These are phyloP conservation scores for Tupaia chinensis DNA, from an alignment of 2,113 vertebrate genomes.

Conservation along the genomic window DNA sequence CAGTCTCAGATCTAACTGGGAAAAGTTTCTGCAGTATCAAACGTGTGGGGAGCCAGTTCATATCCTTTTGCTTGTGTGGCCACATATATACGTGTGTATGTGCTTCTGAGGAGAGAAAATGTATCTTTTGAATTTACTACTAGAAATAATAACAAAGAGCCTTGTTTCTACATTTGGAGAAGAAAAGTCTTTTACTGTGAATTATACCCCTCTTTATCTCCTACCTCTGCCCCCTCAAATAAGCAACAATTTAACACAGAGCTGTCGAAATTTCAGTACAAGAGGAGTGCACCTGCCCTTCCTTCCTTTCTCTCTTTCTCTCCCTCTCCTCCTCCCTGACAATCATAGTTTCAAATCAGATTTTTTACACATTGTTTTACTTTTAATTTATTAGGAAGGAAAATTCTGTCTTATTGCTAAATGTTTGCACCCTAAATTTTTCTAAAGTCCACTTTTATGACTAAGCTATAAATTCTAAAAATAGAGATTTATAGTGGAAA, in stretches of 20 bases:
- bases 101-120: background rate
- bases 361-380: slow-evolving; percentile 34
- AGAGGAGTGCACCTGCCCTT: background rate
- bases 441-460: slow-evolving; percentile 64
- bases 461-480: slow-evolving; percentile 68
- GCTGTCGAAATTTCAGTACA: background rate
- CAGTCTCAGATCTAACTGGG: background rate
- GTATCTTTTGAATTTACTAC: slow-evolving; percentile 3
- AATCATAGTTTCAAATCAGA: slow-evolving; percentile 18
- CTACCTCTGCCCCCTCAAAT: background rate
- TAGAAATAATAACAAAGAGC: background rate
- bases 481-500: slow-evolving; percentile 69
- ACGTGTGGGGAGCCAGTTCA: background rate
- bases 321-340: background rate
- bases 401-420: slow-evolving; percentile 62
- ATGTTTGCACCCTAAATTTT: slow-evolving; percentile 56
- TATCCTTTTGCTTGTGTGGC: background rate
- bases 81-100: background rate
- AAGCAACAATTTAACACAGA: background rate
- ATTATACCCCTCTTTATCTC: slow-evolving; percentile 1
- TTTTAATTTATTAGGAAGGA: slow-evolving; percentile 69
- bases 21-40: background rate
- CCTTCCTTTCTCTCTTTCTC: background rate
- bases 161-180: slow-evolving; percentile 21
- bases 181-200: background rate